Base-by-base conservation (phyloP, 2,888 invertebrate genomes). In the Drosophila dives region DNA sequence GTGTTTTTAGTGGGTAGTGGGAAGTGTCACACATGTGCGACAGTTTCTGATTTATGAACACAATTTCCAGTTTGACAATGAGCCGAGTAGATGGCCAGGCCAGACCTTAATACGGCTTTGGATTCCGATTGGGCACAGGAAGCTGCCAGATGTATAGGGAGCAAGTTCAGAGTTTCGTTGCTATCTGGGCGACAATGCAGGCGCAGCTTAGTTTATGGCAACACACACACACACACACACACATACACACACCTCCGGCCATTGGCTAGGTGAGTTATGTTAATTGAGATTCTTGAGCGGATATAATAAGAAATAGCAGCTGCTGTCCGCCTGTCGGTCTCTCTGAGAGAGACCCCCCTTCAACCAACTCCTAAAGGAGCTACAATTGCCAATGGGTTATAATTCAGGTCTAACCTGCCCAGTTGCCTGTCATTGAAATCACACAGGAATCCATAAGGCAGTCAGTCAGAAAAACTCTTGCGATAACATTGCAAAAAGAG, bases 1-100 rank as follows among this genome's bases (percentile, higher is more conserved):
- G 20, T 45, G 45, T 23, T 51, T 55, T 53, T n/a, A 29, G 68
- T 11, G 10, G 38, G n/a, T n/a, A 15, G 26, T 20, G 34, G 65
- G 67, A 49, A 23, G 78, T 86, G 76, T 80, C 86, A 83, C 86
- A 85, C 86, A 86, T 81, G 81, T 84, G 83, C 82, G 87, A 83
- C 87, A 85, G 80, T 82, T 86, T 85, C 84, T 86, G 86, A 86
- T 86, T 86, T 86, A 86, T 86, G 87, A 87, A 86, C 87, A 87
- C 85, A 86, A 86, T 87, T 86, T 86, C 86, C 86, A 86, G 75
- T 79, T 80, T 86, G 86, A 87, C 86, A 86, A 84, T 87, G 80
- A 81, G 80, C 69, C 77, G 70, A 72, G 70, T 73, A 55, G 53
- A 58, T 64, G 65, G 50, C 54, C 32, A 20, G 29, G 29, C 62